Conservation (phyloP, 2,888 invertebrate genomes). For the Opisthograptis luteolata region DNA sequence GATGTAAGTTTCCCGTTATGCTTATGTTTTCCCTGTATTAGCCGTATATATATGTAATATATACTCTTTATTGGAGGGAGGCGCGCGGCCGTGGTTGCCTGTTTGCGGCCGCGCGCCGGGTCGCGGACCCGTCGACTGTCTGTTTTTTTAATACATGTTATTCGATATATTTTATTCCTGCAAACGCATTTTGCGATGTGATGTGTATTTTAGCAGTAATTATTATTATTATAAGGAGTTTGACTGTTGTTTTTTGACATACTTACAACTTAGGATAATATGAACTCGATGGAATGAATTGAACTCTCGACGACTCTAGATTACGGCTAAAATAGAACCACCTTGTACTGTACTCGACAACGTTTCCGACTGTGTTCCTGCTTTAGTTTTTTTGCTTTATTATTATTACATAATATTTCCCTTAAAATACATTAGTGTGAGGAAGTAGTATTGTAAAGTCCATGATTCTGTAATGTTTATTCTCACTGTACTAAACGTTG, state of each 20-base stretch:
- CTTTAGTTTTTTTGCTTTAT: conserved; percentile 84
- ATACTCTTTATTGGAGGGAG: conserved; percentile 67
- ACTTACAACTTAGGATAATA: conserved; percentile 83
- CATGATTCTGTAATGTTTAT: conserved; percentile 63
- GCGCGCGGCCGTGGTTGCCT: conserved; percentile 81
- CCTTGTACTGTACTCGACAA: conserved; percentile 72
- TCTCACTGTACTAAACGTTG: conserved; percentile 78
- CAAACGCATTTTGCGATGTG: conserved; percentile 91
- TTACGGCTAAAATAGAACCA: conserved; percentile 79
- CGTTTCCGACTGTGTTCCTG: conserved; percentile 84
- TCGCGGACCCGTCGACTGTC: conserved; percentile 73
- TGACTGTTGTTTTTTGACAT: conserved; percentile 85
- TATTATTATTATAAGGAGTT: conserved; percentile 84
- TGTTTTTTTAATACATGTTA: conserved; percentile 85
- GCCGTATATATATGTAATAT: conserved; percentile 81
- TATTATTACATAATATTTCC: conserved; percentile 80
- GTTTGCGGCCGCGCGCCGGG: conserved; percentile 77
- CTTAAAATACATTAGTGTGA: conserved; percentile 82
- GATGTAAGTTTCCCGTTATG: conserved; percentile 85
- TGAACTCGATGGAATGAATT: conserved; percentile 74
- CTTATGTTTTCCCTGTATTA: conserved; percentile 80
- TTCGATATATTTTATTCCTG: conserved; percentile 92
- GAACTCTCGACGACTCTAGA: conserved; percentile 67
- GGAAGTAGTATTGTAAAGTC: conserved; percentile 82
- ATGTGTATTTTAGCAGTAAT: conserved; percentile 86